Conservation (phyloP, 2,888 invertebrate species). For the Galeruca laticollis region DNA sequence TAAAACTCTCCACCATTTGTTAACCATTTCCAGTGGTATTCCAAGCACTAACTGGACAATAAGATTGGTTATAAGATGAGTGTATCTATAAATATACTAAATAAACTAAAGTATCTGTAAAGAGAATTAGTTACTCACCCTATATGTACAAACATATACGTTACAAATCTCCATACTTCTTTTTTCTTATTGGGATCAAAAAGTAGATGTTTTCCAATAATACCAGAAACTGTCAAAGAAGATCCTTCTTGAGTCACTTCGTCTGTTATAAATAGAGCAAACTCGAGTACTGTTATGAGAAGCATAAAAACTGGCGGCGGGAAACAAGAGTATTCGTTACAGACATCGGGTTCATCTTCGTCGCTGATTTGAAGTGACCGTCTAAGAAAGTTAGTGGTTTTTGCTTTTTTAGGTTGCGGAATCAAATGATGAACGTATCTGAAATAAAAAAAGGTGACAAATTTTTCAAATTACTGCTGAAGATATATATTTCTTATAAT, state of each 20-base stretch:
- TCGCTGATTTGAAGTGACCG: conserved; percentile 69
- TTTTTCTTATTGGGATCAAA: conserved; percentile 88
- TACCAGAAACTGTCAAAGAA: conserved; percentile 70
- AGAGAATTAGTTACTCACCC: conserved; percentile 70
- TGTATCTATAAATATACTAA: conserved; percentile 70
- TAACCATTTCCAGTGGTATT: conserved; percentile 95
- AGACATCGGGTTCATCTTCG: conserved; percentile 77
- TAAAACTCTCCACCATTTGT: conserved; percentile 93
- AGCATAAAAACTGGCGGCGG: conserved; percentile 95
- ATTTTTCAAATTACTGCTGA: no score
- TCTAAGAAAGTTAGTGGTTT: conserved; percentile 36
- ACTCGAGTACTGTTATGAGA: conserved; percentile 87
- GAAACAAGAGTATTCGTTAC: conserved; percentile 71
- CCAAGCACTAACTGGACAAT: conserved; percentile 94
- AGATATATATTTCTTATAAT: neutral
- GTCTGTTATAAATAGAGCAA: conserved; percentile 72
- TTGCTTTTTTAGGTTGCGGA: conserved; percentile 41
- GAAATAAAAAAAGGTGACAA: neutral
- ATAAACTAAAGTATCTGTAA: neutral
- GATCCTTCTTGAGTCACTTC: conserved; percentile 48
- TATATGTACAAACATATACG: conserved; percentile 97
- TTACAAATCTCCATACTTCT: conserved; percentile 93
- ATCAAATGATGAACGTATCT: conserved; percentile 35
- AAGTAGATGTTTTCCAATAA: conserved; percentile 80
- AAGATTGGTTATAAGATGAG: conserved; percentile 91